phyloP scores from a whole-genome alignment of 2,888 invertebrate genomes.

The Margaritifera margaritifera region DNA sequence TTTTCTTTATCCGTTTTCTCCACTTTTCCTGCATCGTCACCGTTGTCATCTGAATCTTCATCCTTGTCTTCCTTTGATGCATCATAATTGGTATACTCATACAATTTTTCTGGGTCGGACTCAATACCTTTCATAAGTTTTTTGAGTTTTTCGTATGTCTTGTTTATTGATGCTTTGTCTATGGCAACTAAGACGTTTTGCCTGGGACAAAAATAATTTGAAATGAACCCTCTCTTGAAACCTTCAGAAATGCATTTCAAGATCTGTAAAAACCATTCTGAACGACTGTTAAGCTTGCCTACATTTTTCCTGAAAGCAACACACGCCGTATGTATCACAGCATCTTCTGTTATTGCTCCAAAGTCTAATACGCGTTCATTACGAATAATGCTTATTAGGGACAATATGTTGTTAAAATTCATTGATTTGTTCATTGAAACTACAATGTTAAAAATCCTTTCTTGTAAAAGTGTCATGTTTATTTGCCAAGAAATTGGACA shows the following conservation, averaged over 20 bases:
- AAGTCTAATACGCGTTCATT: constrained; percentile 27
- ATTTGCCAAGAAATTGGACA: neutral
- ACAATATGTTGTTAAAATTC: constrained; percentile 36
- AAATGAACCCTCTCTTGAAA: constrained; percentile 27
- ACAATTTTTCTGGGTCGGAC: constrained; percentile 25
- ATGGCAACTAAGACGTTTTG: constrained; percentile 31
- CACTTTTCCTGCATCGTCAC: neutral
- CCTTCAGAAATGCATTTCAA: constrained; percentile 30
- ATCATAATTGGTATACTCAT: constrained; percentile 30
- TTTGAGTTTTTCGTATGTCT: constrained; percentile 20
- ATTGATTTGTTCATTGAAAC: constrained; percentile 1
- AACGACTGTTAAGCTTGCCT: constrained; percentile 25
- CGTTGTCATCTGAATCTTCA: constrained; percentile 2
- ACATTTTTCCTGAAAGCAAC: constrained; percentile 37
- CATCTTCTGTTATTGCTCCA: constrained; percentile 33
- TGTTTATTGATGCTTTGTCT: constrained; percentile 9
- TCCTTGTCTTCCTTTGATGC: neutral
- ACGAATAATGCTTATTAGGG: constrained; percentile 39
- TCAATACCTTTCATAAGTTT: constrained; percentile 21
- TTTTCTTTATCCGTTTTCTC: neutral
- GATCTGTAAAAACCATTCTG: constrained; percentile 37
- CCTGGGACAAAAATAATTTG: constrained; percentile 41
- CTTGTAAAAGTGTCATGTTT: too few relatives aligned
- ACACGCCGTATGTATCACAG: constrained; percentile 41
- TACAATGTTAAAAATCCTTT: too few relatives aligned